phyloP scores from a whole-genome alignment of 2,797 vertebrate genomes.

The Myotis daubentonii region DNA sequence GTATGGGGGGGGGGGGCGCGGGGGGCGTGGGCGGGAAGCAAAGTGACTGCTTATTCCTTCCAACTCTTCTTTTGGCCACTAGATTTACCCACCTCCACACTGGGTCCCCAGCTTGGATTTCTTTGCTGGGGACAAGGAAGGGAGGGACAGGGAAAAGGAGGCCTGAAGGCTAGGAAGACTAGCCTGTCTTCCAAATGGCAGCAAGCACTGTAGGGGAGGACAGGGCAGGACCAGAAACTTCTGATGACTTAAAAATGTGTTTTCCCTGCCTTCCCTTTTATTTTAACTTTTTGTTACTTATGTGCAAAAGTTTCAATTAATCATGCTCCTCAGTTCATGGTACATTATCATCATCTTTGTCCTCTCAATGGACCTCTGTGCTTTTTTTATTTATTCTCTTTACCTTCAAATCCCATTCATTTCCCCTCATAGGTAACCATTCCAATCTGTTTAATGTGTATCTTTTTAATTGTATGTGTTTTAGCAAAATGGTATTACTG shows the following conservation, averaged over 20 bases:
- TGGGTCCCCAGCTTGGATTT: background rate
- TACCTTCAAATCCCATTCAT: background rate
- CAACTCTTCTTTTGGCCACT: background rate
- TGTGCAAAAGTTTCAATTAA: background rate
- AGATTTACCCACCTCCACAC: too few species aligned
- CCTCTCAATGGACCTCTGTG: background rate
- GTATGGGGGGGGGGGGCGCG: too few species aligned
- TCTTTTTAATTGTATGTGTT: background rate
- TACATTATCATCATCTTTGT: background rate
- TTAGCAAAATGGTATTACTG: background rate
- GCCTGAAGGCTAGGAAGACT: background rate
- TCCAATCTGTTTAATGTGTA: background rate
- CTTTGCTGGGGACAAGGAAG: background rate
- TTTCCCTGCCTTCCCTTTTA: background rate
- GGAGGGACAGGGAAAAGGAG: background rate
- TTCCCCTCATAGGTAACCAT: background rate
- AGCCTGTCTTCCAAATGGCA: background rate
- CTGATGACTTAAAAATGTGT: background rate
- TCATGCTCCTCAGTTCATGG: background rate
- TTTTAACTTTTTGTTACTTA: background rate
- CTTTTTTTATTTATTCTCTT: background rate
- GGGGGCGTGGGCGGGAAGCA: fast-evolving
- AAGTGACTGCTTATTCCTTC: background rate
- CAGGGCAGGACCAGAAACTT: background rate
- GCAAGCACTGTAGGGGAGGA: background rate